A percentile compares a stretch with the other conserved stretches of the same genome.
Evolutionary conservation across 2,797 vertebrate species (phyloP).

Genomic region (Mus caroli): DNA sequence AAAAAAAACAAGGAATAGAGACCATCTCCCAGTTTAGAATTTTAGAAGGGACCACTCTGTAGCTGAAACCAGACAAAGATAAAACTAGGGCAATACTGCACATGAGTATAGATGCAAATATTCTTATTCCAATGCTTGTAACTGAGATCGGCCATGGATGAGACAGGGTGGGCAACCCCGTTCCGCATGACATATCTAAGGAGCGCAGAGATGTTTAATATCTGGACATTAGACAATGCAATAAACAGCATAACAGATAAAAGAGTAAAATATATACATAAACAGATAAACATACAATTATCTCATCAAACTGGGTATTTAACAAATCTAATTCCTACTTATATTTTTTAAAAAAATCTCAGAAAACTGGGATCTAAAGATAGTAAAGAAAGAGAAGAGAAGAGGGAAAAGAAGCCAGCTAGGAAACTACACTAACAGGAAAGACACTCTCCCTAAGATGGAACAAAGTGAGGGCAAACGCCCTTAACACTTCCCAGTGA

Average conservation of each 20-base stretch:
- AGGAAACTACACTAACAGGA: neutral
- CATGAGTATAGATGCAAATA: neutral
- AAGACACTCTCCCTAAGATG: neutral
- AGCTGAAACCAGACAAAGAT: conserved; percentile 8
- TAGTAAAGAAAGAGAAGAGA: neutral
- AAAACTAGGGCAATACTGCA: neutral
- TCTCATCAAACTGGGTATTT: conserved; percentile 14
- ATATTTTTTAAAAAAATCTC: neutral
- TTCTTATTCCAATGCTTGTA: neutral
- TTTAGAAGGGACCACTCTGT: neutral
- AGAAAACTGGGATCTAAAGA: neutral
- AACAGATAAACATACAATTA: neutral
- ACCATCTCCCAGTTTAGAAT: neutral
- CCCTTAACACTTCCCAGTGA: neutral
- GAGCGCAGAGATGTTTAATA: conserved; percentile 26
- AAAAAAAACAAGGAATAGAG: neutral
- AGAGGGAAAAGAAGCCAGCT: neutral
- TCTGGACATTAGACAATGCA: neutral
- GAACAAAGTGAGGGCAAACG: neutral
- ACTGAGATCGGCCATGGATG: neutral
- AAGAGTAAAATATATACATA: neutral
- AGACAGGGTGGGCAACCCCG: neutral
- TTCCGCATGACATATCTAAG: neutral
- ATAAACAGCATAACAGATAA: neutral
- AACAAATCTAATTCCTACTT: conserved; percentile 8